phyloP scores from a whole-genome alignment of 1,140 invertebrate genomes.

The Cydia pomonella region DNA sequence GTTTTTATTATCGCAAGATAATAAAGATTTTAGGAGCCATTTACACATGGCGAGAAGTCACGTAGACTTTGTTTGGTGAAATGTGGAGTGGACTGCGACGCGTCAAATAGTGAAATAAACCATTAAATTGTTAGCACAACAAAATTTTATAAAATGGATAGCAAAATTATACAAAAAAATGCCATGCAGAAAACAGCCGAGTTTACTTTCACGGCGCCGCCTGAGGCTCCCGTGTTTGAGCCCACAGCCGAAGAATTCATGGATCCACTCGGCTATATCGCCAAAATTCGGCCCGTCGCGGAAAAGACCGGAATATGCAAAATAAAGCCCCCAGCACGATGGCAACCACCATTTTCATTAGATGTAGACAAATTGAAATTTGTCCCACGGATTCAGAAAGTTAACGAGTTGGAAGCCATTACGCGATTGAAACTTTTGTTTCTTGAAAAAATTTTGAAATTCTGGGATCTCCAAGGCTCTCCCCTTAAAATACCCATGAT shows the following conservation, averaged over 20 bases:
- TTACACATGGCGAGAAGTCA: constrained; percentile 78
- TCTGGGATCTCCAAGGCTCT: constrained; percentile 98
- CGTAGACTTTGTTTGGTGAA: constrained; percentile 65
- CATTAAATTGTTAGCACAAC: constrained; percentile 29
- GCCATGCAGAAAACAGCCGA: constrained; percentile 79
- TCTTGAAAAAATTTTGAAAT: constrained; percentile 97
- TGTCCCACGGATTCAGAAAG: constrained; percentile 96
- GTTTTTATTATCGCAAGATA: constrained; percentile 32
- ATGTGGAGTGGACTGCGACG: constrained; percentile 36
- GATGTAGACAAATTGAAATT: constrained; percentile 99
- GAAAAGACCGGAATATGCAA: constrained; percentile 86
- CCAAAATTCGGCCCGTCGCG: constrained; percentile 84
- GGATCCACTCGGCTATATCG: constrained; percentile 85
- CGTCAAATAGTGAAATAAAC: constrained; percentile 9
- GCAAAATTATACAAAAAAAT: constrained; percentile 77
- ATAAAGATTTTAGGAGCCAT: constrained; percentile 67
- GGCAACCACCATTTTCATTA: constrained; percentile 99
- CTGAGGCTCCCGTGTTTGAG: constrained; percentile 84
- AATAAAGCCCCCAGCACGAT: constrained; percentile 86
- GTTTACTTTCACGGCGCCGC: constrained; percentile 82
- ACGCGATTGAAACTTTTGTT: constrained; percentile 98
- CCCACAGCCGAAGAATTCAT: constrained; percentile 85
- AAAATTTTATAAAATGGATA: constrained; percentile 60
- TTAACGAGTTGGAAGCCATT: constrained; percentile 98
- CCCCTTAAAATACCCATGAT: constrained; percentile 96